Evolutionary conservation across 2,797 vertebrate species (phyloP), one percentile per base, ranked within the genome.

Genomic region (Malurus splendens): DNA sequence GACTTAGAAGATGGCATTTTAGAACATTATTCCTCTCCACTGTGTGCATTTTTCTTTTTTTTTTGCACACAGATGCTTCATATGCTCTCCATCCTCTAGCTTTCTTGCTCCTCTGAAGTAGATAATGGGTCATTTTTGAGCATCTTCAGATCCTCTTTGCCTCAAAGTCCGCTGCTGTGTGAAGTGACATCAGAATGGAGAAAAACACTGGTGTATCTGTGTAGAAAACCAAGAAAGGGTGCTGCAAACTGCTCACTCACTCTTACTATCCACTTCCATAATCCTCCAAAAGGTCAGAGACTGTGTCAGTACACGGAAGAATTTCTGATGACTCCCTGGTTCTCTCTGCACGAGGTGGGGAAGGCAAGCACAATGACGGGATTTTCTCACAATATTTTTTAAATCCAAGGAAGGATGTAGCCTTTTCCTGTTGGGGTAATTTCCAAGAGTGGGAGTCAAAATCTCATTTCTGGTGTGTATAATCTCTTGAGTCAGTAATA

Each of bases 361-460:
- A 83, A 89, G 36, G 52, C 41, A 81, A 33, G 25, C 32, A 86
- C 67, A 81, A 70, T 81, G 64, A 84, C 3, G 47, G 39, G 33
- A 82, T 92, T 92, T 94, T 94, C 83, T 86, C 82, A 84, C 39
- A 83, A 50, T 32, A 55, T 13, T 77, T 80, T 86, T 88, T 64
- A 91, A 92, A 91, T 88, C 77, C 47, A 44, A 82, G 87, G 92
- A 95, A 94, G 88, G 90, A 92, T 91, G 75, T 90, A 88, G 65
- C 25, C 36, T 91, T 92, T 94, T 93, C 88, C 91, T 94, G 75
- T 51, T 57, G 24, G 17, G 19, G 51, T 61, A 59, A 77, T 82
- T 92, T 93, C 86, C 81, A 91, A 85, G 17, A 84, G 14, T 47
- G 74, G 47, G 18, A 64, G 17, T 80, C 51, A 57, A 67, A 90